Evolutionary conservation across 1,140 invertebrate genomes (phyloP), one percentile per base, ranked within the genome.

Genomic region (Periplaneta americana): DNA sequence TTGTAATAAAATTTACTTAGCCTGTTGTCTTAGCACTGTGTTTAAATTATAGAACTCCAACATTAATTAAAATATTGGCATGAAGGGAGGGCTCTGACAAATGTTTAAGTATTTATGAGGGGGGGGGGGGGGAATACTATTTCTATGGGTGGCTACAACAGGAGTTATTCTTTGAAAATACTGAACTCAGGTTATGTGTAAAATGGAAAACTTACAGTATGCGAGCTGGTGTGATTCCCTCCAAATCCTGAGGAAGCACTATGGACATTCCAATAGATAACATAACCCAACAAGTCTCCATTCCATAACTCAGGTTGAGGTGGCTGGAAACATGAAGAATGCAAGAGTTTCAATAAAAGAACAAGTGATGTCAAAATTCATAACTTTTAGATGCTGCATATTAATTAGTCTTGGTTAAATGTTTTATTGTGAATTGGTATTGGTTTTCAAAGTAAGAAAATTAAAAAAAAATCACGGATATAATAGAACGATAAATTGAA

Each of bases 281-380:
- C 91, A 85, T 93, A 94, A 32, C 92, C 92, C 66, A 91, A 87
- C 82, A 93, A 90, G 79, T 90, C 88, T 3, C 92, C 93, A 85
- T 93, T 92, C 86, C 89, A 89, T 5, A 90, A 85, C 31, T 91
- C 90, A 82, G 87, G 83, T 80, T 89, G 87, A 5, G 92, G 92
- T 13, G 92, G 91, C 87, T 89, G 88, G 36, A 78, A 78, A 78
- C 9, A 35, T 78, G 15, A 22, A 75, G 13, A 2, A 75, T 17
- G 13, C 74, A 22, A 75, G 28, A 75, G 1, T 31, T 75, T 13
- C 74, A 75, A 75, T 75, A 32, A 57, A 22, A 57, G 39, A 57
- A 57, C 39, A 57, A 57, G 13, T 13, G 22, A 15, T 57, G 22
- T 15, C 22, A 57, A 57, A 57, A 57, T 57, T 57, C 13, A 57